Evolutionary conservation across 2,888 invertebrate genomes (phyloP).

Genomic region (Melanchra persicariae): DNA sequence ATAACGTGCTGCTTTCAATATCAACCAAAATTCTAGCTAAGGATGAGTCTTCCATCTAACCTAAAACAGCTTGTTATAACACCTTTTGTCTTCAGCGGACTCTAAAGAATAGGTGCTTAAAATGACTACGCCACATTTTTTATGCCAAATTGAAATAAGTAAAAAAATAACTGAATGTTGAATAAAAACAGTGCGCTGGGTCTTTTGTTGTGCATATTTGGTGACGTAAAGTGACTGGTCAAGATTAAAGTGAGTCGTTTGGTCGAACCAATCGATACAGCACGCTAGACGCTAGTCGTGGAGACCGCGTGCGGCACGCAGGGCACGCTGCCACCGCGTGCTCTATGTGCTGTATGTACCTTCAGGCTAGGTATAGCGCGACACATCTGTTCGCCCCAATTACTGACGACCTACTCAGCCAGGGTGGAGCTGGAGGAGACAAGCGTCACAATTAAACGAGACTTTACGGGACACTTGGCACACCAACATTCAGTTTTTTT

Average conservation of each 20-base stretch:
- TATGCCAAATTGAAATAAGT: background rate
- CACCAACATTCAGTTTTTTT: no score
- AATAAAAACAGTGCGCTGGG: slow-evolving; percentile 33
- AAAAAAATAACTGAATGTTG: slow-evolving; percentile 39
- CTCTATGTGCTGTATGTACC: slow-evolving; percentile 29
- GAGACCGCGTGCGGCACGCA: slow-evolving; percentile 70
- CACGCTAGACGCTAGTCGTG: slow-evolving; percentile 64
- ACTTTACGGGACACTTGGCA: no score
- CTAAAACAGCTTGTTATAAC: background rate
- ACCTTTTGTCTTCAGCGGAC: background rate
- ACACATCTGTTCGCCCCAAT: no score
- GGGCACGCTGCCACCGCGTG: slow-evolving; percentile 77
- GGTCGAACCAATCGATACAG: slow-evolving; percentile 78
- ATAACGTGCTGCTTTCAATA: no score
- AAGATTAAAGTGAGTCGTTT: slow-evolving; percentile 70
- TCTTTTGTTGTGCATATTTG: slow-evolving; percentile 49
- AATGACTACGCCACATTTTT: slow-evolving; percentile 4
- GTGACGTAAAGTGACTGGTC: slow-evolving; percentile 64
- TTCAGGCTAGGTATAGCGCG: slow-evolving; percentile 43
- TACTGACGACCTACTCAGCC: no score
- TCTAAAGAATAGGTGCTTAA: background rate
- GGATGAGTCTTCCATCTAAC: background rate
- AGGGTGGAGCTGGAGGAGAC: no score
- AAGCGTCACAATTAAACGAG: no score
- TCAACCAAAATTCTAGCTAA: background rate